phyloP scores from a whole-genome alignment of 2,888 invertebrate genomes.

The Mactromeris polynyma region DNA sequence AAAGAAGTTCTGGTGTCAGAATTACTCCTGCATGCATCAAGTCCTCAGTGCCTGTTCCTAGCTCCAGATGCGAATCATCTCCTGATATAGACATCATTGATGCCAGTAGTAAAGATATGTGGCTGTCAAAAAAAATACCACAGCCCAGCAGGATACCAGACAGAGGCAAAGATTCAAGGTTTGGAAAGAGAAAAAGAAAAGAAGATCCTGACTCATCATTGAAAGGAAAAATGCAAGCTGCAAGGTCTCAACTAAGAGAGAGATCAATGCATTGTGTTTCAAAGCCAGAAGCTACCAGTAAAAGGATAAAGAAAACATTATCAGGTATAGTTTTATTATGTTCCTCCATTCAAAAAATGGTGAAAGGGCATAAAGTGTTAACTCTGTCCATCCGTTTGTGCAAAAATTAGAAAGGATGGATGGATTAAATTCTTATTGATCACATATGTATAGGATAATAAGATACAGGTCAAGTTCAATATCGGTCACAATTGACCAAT shows the following conservation, averaged over 20 bases:
- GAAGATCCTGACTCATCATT: slow-evolving; percentile 2
- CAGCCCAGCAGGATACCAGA: background rate
- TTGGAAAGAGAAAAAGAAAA: slow-evolving; percentile 47
- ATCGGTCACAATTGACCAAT: too few relatives aligned
- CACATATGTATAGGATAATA: too few relatives aligned
- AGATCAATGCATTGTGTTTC: slow-evolving; percentile 44
- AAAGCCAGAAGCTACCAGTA: slow-evolving; percentile 36
- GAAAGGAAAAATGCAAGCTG: slow-evolving; percentile 34
- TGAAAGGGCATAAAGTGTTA: too few relatives aligned
- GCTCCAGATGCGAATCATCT: background rate
- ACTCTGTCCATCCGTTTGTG: too few relatives aligned
- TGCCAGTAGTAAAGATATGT: slow-evolving; percentile 40
- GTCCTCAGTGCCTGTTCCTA: background rate
- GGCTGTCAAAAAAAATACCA: slow-evolving; percentile 54
- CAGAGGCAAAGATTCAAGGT: slow-evolving; percentile 6
- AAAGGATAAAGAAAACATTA: background rate
- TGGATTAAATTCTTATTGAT: too few relatives aligned
- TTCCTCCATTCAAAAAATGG: too few relatives aligned
- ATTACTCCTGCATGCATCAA: background rate
- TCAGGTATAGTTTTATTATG: background rate
- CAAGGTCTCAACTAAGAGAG: slow-evolving; percentile 43
- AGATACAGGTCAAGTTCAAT: too few relatives aligned
- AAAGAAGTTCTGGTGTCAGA: slow-evolving; percentile 31
- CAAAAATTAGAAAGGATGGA: too few relatives aligned
- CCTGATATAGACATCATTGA: slow-evolving; percentile 31